Conservation (phyloP, 2,888 invertebrate species). For the Cephus rjabovi region DNA sequence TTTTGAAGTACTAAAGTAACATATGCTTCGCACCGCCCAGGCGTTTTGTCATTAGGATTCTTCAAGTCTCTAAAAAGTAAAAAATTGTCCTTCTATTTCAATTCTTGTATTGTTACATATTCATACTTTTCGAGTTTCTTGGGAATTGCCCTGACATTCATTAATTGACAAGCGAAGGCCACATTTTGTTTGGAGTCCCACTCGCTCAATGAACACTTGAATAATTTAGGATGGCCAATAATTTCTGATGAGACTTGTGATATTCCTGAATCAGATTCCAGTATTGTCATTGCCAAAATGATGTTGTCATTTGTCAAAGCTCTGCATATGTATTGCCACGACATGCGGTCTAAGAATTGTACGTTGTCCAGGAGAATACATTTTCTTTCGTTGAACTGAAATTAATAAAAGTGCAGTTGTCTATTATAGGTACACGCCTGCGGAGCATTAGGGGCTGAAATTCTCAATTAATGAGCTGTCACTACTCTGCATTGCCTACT, state of each 20-base stretch:
- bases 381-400: conserved; percentile 17
- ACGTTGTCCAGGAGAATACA: conserved; percentile 69
- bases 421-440: too few species aligned
- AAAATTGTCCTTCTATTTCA: not conserved
- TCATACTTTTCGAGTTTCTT: conserved; percentile 63
- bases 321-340: conserved; percentile 45
- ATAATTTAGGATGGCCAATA: conserved; percentile 21
- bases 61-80: conserved; percentile 1
- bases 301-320: conserved; percentile 38
- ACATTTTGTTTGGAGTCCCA: conserved; percentile 66
- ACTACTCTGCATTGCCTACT: too few species aligned
- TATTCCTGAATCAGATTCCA: not conserved
- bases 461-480: not conserved
- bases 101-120: not conserved
- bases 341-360: conserved; percentile 67
- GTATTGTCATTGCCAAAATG: conserved; percentile 52
- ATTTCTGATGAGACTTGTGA: not conserved
- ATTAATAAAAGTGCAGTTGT: not conserved
- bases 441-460: not conserved
- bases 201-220: conserved; percentile 59
- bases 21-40: conserved; percentile 70
- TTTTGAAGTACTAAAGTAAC: conserved; percentile 69
- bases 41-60: conserved; percentile 43
- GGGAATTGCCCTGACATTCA: conserved; percentile 72
- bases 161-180: conserved; percentile 72